Percentiles rank a stretch among this genome's conserved stretches.
Conservation (phyloP, 2,888 invertebrate genomes). For the Chrysotoxum bicinctum region DNA sequence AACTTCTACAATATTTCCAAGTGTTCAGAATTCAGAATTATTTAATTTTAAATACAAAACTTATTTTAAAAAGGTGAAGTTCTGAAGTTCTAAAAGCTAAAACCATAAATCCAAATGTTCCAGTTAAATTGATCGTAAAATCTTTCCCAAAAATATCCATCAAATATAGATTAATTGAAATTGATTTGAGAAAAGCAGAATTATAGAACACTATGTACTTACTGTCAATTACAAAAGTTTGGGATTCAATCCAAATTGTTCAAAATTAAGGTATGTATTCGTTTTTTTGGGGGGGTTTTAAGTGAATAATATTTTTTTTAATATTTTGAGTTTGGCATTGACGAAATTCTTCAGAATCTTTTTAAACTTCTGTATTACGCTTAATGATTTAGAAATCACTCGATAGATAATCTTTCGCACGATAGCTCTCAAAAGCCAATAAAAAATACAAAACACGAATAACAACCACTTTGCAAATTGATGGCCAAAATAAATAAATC, state of each 20-base stretch:
- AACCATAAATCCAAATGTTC: slow-evolving; percentile 36
- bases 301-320: no score
- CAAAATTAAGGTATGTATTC: not conserved
- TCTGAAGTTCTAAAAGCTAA: not conserved
- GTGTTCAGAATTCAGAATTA: no score
- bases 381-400: slow-evolving; percentile 20
- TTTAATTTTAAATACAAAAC: no score
- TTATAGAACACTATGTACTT: not conserved
- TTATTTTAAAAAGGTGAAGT: no score
- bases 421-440: not conserved
- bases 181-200: not conserved
- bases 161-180: not conserved
- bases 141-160: slow-evolving; percentile 26
- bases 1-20: no score
- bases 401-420: slow-evolving; percentile 35
- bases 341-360: not conserved
- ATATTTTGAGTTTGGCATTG: not conserved
- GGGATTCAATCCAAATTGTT: not conserved
- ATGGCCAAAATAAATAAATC: slow-evolving; percentile 32
- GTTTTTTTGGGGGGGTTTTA: no score
- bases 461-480: slow-evolving; percentile 59
- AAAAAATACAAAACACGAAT: slow-evolving; percentile 36
- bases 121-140: slow-evolving; percentile 39
- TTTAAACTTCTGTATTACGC: not conserved
- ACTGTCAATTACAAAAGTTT: not conserved